These are phyloP conservation scores for Papilio protenor DNA, from an alignment of 2,888 invertebrate species.

Conservation along the genomic window DNA sequence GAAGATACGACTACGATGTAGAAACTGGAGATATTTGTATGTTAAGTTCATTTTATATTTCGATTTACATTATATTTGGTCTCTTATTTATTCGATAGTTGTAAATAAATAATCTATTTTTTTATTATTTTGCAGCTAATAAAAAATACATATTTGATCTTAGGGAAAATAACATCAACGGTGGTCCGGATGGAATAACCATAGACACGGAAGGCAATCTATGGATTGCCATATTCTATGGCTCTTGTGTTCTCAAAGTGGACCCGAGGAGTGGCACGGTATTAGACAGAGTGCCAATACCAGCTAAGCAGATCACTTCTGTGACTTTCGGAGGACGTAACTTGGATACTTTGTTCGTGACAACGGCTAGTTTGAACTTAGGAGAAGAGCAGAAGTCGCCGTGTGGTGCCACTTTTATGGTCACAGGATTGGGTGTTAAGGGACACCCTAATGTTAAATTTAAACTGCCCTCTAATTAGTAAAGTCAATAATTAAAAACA, in stretches of 20 bases:
- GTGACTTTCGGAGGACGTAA: not conserved
- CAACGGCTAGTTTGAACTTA: not conserved
- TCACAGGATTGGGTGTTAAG: slow-evolving; percentile 85
- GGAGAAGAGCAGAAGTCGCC: slow-evolving; percentile 71
- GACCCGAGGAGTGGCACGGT: not conserved
- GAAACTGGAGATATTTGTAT: slow-evolving; percentile 87
- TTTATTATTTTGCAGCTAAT: not conserved
- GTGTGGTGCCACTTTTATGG: slow-evolving; percentile 85
- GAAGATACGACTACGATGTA: slow-evolving; percentile 67
- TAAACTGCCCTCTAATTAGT: slow-evolving; percentile 49
- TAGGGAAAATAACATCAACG: slow-evolving; percentile 62
- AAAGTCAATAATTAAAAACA: not conserved
- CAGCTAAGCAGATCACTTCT: slow-evolving; percentile 1
- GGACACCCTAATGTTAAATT: slow-evolving; percentile 73
- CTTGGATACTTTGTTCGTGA: not conserved
- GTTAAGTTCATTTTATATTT: slow-evolving; percentile 52
- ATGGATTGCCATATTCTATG: slow-evolving; percentile 89
- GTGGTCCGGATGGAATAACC: slow-evolving; percentile 88
- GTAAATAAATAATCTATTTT: not conserved
- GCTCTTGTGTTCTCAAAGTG: slow-evolving; percentile 49
- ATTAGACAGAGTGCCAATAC: not conserved
- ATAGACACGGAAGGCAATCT: slow-evolving; percentile 90
- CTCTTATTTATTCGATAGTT: too few species aligned
- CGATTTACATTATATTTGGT: too few species aligned
- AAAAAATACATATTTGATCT: slow-evolving; percentile 56